Percentiles rank a stretch among this genome's conserved stretches.
phyloP scores from a whole-genome alignment of 2,797 vertebrate genomes.

The Emydoidea blandingii region DNA sequence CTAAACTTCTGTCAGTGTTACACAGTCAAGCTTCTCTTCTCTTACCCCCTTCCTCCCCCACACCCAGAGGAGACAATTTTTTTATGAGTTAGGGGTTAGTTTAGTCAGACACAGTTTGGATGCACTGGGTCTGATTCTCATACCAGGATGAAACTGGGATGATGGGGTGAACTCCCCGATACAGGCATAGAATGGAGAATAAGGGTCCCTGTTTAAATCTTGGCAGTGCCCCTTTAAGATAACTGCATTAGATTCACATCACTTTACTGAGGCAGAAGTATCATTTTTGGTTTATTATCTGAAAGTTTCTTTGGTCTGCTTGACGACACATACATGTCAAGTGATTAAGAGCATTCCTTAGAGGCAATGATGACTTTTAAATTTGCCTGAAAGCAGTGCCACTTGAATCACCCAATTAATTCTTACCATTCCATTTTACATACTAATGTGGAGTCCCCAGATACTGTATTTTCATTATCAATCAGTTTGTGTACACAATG shows the following conservation, averaged over 20 bases:
- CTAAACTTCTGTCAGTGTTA: neutral
- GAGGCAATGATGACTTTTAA: neutral
- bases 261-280: neutral
- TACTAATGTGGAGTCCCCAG: neutral
- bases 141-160: neutral
- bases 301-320: neutral
- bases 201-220: neutral
- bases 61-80: neutral
- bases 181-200: neutral
- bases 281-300: neutral
- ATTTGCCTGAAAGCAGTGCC: neutral
- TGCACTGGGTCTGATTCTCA: neutral
- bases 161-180: neutral
- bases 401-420: neutral
- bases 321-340: neutral
- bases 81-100: neutral
- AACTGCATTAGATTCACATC: neutral
- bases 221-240: neutral
- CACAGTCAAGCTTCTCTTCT: neutral
- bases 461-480: neutral
- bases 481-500: neutral
- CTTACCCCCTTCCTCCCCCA: no score
- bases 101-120: neutral
- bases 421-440: neutral
- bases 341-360: neutral